Evolutionary conservation across 2,888 invertebrate genomes (phyloP), one percentile per base, ranked within the genome.

Genomic region (Stenchaetothrips biformis): DNA sequence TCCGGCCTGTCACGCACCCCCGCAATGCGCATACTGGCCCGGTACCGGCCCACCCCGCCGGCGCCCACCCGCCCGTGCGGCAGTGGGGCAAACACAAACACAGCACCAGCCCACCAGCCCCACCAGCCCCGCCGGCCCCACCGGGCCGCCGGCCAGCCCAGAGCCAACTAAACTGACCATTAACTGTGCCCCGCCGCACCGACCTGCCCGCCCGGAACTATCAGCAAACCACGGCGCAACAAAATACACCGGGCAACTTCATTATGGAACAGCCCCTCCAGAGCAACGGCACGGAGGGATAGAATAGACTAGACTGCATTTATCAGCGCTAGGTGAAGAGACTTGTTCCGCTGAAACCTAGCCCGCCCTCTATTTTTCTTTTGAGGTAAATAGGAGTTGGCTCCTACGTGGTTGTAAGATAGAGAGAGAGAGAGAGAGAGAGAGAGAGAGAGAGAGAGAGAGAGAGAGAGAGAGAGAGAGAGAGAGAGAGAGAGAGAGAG

Each of bases 1-100:
- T 11, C 67, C 25, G 67, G 67, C 11, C 67, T n/a, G 67, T 74
- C 67, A 74, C 67, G 67, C 67, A 74, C 67, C 67, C 67, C 67
- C 67, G 67, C 67, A 74, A 74, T 74, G 67, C 67, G 67, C 21
- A 25, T 25, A n/a, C 67, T 21, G 8, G 67, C 67, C n/a, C n/a
- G 67, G 67, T 4, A 21, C 67, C 7, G 67, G 67, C 21, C 67
- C 37, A 18, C 18, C 13, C 9, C 53, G 53, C 13, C 53, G 16
- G 53, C 53, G 53, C 53, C 13, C 53, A 18, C 4, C 37, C 16
- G 53, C 53, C 9, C 16, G 53, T 4, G 13, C 16, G 53, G 53
- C 13, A 16, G 53, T 9, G 53, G 53, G 53, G 53, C 53, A 53
- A 16, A 53, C 13, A 18, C 53, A 53, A 53, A 53, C 53, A 53